phyloP scores from a whole-genome alignment of 1,140 invertebrate species.

The Druon quercuslanigerum region DNA sequence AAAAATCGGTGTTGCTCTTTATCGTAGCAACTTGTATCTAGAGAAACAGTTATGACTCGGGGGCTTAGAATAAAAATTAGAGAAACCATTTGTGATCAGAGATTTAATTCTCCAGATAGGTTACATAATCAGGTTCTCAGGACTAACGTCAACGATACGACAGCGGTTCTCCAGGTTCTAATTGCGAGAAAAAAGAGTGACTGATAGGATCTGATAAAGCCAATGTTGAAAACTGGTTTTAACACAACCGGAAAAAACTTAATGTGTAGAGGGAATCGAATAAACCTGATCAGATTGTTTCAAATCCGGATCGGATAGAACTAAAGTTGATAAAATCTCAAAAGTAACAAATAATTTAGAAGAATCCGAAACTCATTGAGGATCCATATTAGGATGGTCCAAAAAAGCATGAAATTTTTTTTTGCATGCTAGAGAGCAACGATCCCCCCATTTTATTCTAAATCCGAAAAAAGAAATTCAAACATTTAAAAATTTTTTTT shows the following conservation, averaged over 20 bases:
- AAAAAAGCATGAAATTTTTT: no score
- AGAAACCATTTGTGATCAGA: background rate
- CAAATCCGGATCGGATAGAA: background rate
- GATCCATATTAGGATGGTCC: no score
- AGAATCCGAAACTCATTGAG: no score
- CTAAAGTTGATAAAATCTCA: background rate
- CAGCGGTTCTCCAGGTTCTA: slow-evolving; percentile 6
- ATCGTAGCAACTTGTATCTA: no score
- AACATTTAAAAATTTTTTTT: no score
- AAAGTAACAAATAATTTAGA: background rate
- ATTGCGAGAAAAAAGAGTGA: background rate
- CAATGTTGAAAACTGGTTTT: background rate
- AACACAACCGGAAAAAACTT: background rate
- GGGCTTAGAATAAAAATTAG: background rate
- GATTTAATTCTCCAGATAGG: background rate
- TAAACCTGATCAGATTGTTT: background rate
- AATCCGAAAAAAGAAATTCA: no score
- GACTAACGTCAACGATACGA: background rate
- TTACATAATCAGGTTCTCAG: background rate
- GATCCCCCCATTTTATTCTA: no score
- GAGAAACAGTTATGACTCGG: background rate
- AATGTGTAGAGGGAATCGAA: background rate
- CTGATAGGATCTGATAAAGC: slow-evolving; percentile 9
- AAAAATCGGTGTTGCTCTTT: no score
- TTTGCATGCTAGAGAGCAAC: no score